Percentiles rank a stretch among this genome's conserved stretches.
phyloP scores from a whole-genome alignment of 2,797 vertebrate species.

The Moxostoma hubbsi region DNA sequence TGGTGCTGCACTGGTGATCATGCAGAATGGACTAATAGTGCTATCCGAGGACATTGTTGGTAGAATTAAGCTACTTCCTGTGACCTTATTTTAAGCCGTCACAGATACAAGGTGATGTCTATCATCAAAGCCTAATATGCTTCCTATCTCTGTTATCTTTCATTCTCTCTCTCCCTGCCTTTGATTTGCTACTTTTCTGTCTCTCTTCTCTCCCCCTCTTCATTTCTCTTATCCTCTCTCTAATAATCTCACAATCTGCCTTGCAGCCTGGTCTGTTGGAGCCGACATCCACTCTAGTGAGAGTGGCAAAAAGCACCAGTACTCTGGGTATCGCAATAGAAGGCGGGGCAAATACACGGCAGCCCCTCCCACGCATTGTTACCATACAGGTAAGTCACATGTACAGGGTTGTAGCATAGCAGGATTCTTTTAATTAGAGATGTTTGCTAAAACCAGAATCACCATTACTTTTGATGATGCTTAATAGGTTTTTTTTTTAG shows the following conservation, averaged over 20 bases:
- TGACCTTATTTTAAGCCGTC: constrained; percentile 17
- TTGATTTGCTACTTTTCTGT: constrained; percentile 34
- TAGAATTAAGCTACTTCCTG: neutral
- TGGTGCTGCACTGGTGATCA: constrained; percentile 8
- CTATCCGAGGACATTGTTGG: constrained; percentile 2
- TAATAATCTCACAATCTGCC: constrained; percentile 30
- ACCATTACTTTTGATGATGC: too few species aligned
- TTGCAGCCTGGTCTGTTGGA: constrained; percentile 91
- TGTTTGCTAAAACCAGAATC: neutral
- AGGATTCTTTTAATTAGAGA: neutral
- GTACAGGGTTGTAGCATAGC: neutral
- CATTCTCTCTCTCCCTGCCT: constrained; percentile 30
- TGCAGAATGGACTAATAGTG: constrained; percentile 3
- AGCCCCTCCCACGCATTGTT: constrained; percentile 95
- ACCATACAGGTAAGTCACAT: constrained; percentile 89
- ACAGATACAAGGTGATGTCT: constrained; percentile 21
- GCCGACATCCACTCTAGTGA: constrained; percentile 88
- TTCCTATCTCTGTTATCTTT: constrained; percentile 36
- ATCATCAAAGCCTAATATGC: constrained; percentile 45
- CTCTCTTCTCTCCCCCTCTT: constrained; percentile 1
- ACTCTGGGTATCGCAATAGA: constrained; percentile 98
- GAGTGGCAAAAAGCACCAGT: constrained; percentile 88
- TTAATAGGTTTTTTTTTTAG: too few species aligned
- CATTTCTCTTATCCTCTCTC: constrained; percentile 18
- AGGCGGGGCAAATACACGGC: constrained; percentile 95